A percentile compares a stretch with the other conserved stretches of the same genome.
phyloP scores from a whole-genome alignment of 2,888 invertebrate genomes.

The Orthosia incerta region DNA sequence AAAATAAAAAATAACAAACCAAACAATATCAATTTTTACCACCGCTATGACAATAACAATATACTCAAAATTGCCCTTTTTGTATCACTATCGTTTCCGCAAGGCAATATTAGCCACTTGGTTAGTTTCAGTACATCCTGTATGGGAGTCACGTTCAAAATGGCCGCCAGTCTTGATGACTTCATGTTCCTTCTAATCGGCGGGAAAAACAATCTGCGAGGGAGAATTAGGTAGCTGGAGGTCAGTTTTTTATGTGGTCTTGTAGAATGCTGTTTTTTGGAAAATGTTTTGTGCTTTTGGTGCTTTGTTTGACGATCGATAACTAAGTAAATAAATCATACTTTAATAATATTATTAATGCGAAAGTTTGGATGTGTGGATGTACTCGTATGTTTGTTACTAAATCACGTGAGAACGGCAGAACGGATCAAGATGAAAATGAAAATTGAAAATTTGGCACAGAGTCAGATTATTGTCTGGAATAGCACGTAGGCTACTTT shows the following conservation, averaged over 20 bases:
- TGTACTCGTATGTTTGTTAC: too few relatives aligned
- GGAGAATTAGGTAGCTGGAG: slow-evolving; percentile 41
- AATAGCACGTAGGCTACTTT: too few relatives aligned
- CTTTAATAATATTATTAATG: too few relatives aligned
- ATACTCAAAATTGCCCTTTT: slow-evolving; percentile 65
- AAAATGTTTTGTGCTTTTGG: not conserved
- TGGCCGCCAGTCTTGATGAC: slow-evolving; percentile 70
- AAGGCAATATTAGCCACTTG: slow-evolving; percentile 61
- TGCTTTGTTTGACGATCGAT: not conserved
- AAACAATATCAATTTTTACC: slow-evolving; percentile 59
- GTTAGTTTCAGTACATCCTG: slow-evolving; percentile 45
- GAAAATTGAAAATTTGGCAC: too few relatives aligned
- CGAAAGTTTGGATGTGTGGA: too few relatives aligned
- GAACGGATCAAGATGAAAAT: too few relatives aligned
- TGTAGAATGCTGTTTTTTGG: not conserved
- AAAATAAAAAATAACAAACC: slow-evolving; percentile 17
- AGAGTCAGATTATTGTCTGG: too few relatives aligned
- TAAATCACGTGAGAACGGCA: too few relatives aligned
- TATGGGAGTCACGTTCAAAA: slow-evolving; percentile 74
- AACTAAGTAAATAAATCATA: too few relatives aligned
- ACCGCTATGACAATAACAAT: slow-evolving; percentile 55
- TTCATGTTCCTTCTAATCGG: slow-evolving; percentile 77
- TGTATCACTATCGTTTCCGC: slow-evolving; percentile 56
- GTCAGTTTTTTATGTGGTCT: slow-evolving; percentile 17
- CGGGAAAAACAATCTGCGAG: slow-evolving; percentile 68